Conservation (phyloP, 2,888 invertebrate genomes). For the Nematopogon swammerdamellus region DNA sequence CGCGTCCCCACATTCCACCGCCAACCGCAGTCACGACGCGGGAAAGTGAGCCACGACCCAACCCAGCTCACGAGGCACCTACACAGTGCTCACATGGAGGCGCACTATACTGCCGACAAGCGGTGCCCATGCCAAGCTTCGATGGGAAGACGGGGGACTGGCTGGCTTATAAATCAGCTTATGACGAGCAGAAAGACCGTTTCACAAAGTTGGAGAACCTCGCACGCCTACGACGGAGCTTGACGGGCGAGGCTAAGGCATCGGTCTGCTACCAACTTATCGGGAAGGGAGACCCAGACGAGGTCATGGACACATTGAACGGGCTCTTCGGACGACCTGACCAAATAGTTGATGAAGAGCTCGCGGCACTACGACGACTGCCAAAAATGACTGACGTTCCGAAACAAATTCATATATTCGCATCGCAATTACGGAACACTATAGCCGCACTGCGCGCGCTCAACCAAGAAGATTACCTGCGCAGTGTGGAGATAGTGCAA, state of each 20-base stretch:
- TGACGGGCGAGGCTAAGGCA: not conserved
- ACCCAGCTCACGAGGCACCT: not conserved
- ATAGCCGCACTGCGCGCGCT: not conserved
- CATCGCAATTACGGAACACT: not conserved
- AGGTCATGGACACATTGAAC: not conserved
- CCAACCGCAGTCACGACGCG: conserved; percentile 1
- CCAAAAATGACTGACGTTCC: not conserved
- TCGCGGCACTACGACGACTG: not conserved
- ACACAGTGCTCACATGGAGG: not conserved
- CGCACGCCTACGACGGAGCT: conserved; percentile 1
- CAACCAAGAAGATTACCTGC: not conserved
- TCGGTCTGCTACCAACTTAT: not conserved
- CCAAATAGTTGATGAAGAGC: not conserved
- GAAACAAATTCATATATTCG: not conserved
- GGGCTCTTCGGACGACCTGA: not conserved
- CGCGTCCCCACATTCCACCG: conserved; percentile 3
- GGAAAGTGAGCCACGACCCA: not conserved
- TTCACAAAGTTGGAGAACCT: not conserved
- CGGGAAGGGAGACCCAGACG: not conserved
- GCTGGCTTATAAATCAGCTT: not conserved
- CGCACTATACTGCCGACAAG: not conserved
- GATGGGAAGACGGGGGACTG: not conserved
- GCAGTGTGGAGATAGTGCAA: not conserved
- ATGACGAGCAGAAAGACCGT: not conserved
- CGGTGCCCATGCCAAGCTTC: not conserved